Evolutionary conservation across 2,888 invertebrate species (phyloP), one percentile per base, ranked within the genome.

Genomic region (Noctua comes): DNA sequence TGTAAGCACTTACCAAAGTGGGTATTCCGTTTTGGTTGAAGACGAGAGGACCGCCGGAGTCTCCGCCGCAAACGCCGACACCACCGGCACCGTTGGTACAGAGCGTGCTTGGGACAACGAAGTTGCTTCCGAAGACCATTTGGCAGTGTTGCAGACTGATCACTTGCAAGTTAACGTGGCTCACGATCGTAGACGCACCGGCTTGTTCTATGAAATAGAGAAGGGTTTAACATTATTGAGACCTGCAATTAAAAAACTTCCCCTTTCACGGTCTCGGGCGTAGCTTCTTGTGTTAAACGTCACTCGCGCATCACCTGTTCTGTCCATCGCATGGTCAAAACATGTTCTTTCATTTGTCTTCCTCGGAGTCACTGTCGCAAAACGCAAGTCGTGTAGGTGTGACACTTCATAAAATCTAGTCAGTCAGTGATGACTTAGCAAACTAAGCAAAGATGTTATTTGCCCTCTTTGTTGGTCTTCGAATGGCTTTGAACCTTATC

Each of bases 1-100:
- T n/a, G 5, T 57, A 54, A 46, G 18, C 18, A 59, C 78, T 77
- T 24, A 79, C 79, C 66, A 79, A 68, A 79, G 18, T 66, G 7
- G 78, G 82, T 3, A 77, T 77, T 68, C 92, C 93, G 43, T 85
- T 88, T 7, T 73, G 70, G 54, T 76, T 77, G 0, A 91, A 0
- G 13, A 88, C 83, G 0, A 94, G 90, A 0, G 94, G 94, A 3
- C 94, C 94, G 0, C 94, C 94, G 2, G 94, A 94, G 89, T 94
- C 94, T 0, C 94, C 94, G 1, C 91, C 86, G 79, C 94, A 94
- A 83, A 93, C 88, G 70, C 94, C 94, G 2, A 93, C 91, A 10
- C 91, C 91, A 0, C 93, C 93, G 3, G 86, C 87, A 6, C 94
- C 94, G 83, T 81, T 92, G 57, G 94, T 94, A 86, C 94, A 94